Percentiles rank a stretch among this genome's conserved stretches.
These are phyloP conservation scores for Drepana arcuata DNA, from an alignment of 1,140 invertebrate species.

Conservation along the genomic window DNA sequence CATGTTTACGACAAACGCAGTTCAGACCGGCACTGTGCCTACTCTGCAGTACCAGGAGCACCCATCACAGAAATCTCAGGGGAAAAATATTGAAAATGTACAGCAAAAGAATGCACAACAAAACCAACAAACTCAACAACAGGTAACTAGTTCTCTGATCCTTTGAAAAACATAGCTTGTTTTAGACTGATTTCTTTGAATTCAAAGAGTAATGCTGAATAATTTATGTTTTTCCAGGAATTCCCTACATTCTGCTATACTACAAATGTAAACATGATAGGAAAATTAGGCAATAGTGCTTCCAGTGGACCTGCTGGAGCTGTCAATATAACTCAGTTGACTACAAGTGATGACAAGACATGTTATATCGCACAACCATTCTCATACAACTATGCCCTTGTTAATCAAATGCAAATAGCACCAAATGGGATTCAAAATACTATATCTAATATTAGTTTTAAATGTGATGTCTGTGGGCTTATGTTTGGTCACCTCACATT, in stretches of 20 bases:
- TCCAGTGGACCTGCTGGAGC: constrained; percentile 61
- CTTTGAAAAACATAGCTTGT: no score
- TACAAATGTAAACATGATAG: constrained; percentile 78
- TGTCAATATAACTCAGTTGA: constrained; percentile 77
- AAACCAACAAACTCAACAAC: constrained; percentile 45
- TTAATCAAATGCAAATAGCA: constrained; percentile 76
- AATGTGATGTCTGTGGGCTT: constrained; percentile 88
- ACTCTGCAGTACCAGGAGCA: constrained; percentile 69
- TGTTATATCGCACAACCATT: constrained; percentile 82
- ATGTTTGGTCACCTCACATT: constrained; percentile 85
- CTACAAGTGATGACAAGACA: constrained; percentile 76
- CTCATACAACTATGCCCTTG: constrained; percentile 78
- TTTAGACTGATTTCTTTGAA: no score
- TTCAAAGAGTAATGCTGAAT: no score
- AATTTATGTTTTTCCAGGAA: no score
- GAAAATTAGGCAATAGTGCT: constrained; percentile 71
- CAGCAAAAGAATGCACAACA: constrained; percentile 64
- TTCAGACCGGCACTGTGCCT: constrained; percentile 64
- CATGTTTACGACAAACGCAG: constrained; percentile 68
- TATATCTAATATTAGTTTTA: constrained; percentile 86
- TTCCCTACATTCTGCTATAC: constrained; percentile 79
- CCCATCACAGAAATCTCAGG: constrained; percentile 61
- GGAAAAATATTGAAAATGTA: constrained; percentile 67
- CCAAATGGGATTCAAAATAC: constrained; percentile 75
- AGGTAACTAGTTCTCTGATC: no score